Base-by-base conservation (phyloP, 1,140 invertebrate genomes). In the Drosophila oshimai region DNA sequence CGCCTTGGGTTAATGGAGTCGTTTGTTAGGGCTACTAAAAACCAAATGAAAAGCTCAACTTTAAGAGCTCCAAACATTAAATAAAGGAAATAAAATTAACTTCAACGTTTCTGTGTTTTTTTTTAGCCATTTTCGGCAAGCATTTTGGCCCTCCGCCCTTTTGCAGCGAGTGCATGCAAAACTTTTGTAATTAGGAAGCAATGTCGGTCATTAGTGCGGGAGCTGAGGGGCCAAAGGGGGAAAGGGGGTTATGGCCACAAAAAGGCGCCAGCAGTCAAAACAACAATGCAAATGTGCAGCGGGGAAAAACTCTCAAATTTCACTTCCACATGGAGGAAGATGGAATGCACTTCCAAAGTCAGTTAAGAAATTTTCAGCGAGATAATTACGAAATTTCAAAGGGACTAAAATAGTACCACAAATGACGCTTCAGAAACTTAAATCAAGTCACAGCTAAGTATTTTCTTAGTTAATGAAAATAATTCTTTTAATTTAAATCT, bases 181-280 rank as follows among this genome's bases (percentile, higher is more conserved):
- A 84, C 74, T 84, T 84, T 84, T 86, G 80, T 84, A 84, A 84
- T 84, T 84, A 84, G 80, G 80, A 84, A 84, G 80, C 80, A 84
- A 84, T 86, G 80, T 84, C 80, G 80, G 80, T 86, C 80, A 84
- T 84, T 84, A 84, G 80, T 72, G 62, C 39, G 42, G 37, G 36
- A 42, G 37, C 15, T 28, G 24, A 24, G 36, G n/a, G 26, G 29
- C 10, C 5, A 9, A 12, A 15, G 12, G 13, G 7, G 28, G 20
- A 2, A 4, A 6, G 12, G 7, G 31, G 17, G 37, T 18, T 20
- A 67, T 65, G 70, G 55, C 54, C 57, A 49, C 73, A 74, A 74
- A 83, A 83, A 86, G 49, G 64, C 71, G 61, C 57, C 75, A 64
- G 72, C 67, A 84, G 65, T 86, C 80, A 86, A 75, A 84, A 86